Percentiles rank a stretch among this genome's conserved stretches.
phyloP scores from a whole-genome alignment of 2,113 vertebrate genomes.

The Calypte anna region DNA sequence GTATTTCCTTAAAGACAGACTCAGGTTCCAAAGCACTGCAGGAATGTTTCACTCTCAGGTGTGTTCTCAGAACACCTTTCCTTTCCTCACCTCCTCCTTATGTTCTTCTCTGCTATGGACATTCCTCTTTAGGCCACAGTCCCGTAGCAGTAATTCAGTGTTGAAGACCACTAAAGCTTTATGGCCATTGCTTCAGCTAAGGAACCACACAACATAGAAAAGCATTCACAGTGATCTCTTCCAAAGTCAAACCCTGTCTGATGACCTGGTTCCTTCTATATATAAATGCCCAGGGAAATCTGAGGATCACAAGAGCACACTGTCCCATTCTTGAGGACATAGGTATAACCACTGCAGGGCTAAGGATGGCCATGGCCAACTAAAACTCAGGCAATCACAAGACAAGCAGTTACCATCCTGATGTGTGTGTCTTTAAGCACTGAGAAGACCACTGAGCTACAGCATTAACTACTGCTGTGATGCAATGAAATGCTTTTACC shows the following conservation, averaged over 20 bases:
- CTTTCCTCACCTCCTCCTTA: background rate
- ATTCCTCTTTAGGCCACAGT: background rate
- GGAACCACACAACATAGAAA: background rate
- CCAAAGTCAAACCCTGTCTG: background rate
- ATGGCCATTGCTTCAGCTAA: background rate
- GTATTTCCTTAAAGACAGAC: background rate
- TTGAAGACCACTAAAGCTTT: background rate
- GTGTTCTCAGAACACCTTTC: background rate
- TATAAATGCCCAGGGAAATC: background rate
- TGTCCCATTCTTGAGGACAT: background rate
- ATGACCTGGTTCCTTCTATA: background rate
- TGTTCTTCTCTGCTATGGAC: background rate
- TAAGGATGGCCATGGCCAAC: background rate
- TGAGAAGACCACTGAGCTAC: background rate
- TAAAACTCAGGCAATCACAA: background rate
- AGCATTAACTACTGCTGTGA: background rate
- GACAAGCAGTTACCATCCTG: background rate
- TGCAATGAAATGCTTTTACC: background rate
- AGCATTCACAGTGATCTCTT: background rate
- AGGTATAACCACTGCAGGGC: background rate
- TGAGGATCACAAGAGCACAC: background rate
- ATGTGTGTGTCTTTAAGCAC: no score
- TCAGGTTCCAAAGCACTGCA: background rate
- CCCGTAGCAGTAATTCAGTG: background rate
- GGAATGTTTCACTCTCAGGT: background rate